Percentiles rank a stretch among this genome's conserved stretches.
Evolutionary conservation across 1,140 invertebrate genomes (phyloP).

Genomic region (Paralvinella palmiformis): DNA sequence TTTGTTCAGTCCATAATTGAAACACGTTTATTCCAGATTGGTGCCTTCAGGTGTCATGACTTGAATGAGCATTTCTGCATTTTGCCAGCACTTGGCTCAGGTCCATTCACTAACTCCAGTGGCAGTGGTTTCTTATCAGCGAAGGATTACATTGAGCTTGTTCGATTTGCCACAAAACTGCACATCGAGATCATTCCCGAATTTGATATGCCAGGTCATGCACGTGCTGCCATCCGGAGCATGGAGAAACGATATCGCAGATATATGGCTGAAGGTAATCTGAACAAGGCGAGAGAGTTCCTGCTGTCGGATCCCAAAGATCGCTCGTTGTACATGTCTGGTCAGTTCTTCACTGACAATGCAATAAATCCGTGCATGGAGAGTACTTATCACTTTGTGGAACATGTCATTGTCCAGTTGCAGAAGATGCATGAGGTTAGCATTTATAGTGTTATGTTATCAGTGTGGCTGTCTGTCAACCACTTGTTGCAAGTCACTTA

Average conservation of each 20-base stretch:
- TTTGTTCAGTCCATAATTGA: background rate
- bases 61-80: conserved; percentile 28
- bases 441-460: background rate
- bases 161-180: background rate
- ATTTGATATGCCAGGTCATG: conserved; percentile 45
- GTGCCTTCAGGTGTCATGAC: conserved; percentile 34
- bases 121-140: background rate
- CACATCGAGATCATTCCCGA: conserved; percentile 37
- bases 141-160: background rate
- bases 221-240: conserved; percentile 34
- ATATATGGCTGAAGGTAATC: too few relatives aligned
- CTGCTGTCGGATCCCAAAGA: conserved; percentile 33
- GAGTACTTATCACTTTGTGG: conserved; percentile 27
- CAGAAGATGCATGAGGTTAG: conserved; percentile 15
- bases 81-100: conserved; percentile 35
- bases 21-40: conserved; percentile 24
- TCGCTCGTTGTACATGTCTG: conserved; percentile 31
- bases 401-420: conserved; percentile 4
- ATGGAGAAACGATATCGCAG: conserved; percentile 34
- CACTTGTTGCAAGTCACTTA: background rate
- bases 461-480: background rate
- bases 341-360: conserved; percentile 40
- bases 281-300: conserved; percentile 20
- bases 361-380: conserved; percentile 43
- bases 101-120: conserved; percentile 18